phyloP scores from a whole-genome alignment of 2,113 vertebrate species.

The Sigmodon hispidus region DNA sequence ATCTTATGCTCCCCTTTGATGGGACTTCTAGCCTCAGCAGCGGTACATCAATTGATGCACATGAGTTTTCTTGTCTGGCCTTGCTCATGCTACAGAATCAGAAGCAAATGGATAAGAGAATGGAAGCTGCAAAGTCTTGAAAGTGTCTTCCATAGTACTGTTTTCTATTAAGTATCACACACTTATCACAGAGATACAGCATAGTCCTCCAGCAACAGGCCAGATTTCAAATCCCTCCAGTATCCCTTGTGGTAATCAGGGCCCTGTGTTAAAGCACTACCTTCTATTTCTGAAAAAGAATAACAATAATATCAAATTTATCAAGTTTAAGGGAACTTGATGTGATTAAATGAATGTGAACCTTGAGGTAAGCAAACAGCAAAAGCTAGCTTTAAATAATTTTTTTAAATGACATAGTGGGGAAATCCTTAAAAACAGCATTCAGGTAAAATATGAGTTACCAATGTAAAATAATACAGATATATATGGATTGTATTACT shows the following conservation, averaged over 20 bases:
- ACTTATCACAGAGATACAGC: not conserved
- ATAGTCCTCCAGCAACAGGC: not conserved
- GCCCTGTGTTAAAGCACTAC: not conserved
- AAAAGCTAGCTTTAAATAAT: not conserved
- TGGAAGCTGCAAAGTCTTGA: not conserved
- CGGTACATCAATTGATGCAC: not conserved
- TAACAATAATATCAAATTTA: not conserved
- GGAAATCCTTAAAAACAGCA: not conserved
- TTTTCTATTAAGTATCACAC: not conserved
- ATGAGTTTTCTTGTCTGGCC: not conserved
- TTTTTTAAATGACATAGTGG: not conserved
- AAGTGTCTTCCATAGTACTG: not conserved
- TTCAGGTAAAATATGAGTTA: not conserved
- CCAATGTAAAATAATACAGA: not conserved
- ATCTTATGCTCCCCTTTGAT: not conserved
- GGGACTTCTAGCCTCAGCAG: not conserved
- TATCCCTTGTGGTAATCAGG: not conserved
- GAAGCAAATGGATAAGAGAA: not conserved
- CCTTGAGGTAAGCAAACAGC: not conserved
- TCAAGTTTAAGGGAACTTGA: not conserved
- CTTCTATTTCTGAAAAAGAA: not conserved
- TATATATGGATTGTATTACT: not conserved
- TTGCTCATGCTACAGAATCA: not conserved
- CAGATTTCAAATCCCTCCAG: not conserved
- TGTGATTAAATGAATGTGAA: not conserved